phyloP scores from a whole-genome alignment of 2,113 vertebrate species.

The Myotis yumanensis region DNA sequence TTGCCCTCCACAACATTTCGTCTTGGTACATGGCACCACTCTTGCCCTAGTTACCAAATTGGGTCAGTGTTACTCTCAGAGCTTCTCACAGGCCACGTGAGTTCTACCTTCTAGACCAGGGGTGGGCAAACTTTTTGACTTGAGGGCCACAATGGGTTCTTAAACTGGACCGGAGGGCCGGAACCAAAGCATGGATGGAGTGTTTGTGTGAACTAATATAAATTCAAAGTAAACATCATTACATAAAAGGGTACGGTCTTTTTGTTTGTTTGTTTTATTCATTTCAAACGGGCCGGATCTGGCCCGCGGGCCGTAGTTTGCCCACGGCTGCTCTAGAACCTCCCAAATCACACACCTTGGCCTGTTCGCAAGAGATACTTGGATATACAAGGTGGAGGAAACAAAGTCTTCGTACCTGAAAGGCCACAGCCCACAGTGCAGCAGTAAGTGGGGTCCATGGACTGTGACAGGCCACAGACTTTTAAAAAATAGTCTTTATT shows the following conservation, averaged over 20 bases:
- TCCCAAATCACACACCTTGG: neutral
- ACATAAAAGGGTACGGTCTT: too few relatives aligned
- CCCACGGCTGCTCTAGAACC: too few relatives aligned
- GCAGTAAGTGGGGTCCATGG: neutral
- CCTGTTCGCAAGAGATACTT: neutral
- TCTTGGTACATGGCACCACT: rapidly evolving
- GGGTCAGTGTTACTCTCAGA: neutral
- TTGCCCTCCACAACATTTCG: neutral
- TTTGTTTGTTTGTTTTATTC: too few relatives aligned
- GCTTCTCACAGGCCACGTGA: neutral
- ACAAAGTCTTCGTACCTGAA: neutral
- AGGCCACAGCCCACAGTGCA: neutral
- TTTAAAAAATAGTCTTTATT: neutral
- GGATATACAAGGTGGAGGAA: neutral
- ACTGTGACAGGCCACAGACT: neutral
- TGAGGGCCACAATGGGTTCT: too few relatives aligned
- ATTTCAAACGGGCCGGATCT: too few relatives aligned
- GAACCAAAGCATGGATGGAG: too few relatives aligned
- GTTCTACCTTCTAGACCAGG: too few relatives aligned
- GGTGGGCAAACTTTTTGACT: too few relatives aligned
- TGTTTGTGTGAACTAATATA: too few relatives aligned
- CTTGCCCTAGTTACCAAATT: neutral
- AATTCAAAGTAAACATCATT: too few relatives aligned
- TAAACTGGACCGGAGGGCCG: too few relatives aligned
- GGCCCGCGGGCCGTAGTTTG: too few relatives aligned